Percentiles rank a stretch among this genome's conserved stretches.
Evolutionary conservation across 2,113 vertebrate genomes (phyloP).

Genomic region (Lophotis ruficrista): DNA sequence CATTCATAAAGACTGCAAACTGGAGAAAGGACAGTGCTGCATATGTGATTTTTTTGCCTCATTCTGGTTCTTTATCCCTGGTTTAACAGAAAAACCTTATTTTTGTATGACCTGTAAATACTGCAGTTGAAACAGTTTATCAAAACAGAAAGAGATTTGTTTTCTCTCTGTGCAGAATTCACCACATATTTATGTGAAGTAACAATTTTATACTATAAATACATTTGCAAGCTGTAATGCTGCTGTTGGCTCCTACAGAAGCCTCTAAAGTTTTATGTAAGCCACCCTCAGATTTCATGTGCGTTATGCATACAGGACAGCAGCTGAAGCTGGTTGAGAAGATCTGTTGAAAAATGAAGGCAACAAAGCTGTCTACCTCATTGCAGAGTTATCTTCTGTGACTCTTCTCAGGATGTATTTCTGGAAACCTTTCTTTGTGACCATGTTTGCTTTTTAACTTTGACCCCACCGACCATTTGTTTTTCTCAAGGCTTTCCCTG

Average conservation of each 20-base stretch:
- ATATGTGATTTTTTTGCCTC: not conserved
- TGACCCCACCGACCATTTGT: not conserved
- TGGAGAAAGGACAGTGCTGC: not conserved
- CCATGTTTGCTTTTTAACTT: not conserved
- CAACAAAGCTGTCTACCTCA: not conserved
- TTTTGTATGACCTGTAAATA: not conserved
- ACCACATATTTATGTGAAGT: not conserved
- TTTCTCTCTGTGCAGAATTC: not conserved
- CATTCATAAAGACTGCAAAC: not conserved
- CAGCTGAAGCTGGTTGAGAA: not conserved
- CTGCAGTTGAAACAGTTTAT: not conserved
- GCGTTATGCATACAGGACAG: not conserved
- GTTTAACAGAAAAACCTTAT: not conserved
- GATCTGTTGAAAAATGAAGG: not conserved
- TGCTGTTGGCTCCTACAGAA: not conserved
- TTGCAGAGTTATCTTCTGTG: not conserved
- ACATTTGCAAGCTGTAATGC: not conserved
- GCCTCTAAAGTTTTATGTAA: not conserved
- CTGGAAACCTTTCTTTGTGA: not conserved
- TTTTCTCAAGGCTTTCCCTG: not conserved
- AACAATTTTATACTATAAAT: not conserved
- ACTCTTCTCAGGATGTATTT: not conserved
- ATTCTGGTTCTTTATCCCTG: not conserved
- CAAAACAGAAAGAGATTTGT: not conserved
- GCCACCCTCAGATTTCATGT: not conserved